Evolutionary conservation across 2,797 vertebrate species (phyloP).

Genomic region (Phoebastria nigripes): DNA sequence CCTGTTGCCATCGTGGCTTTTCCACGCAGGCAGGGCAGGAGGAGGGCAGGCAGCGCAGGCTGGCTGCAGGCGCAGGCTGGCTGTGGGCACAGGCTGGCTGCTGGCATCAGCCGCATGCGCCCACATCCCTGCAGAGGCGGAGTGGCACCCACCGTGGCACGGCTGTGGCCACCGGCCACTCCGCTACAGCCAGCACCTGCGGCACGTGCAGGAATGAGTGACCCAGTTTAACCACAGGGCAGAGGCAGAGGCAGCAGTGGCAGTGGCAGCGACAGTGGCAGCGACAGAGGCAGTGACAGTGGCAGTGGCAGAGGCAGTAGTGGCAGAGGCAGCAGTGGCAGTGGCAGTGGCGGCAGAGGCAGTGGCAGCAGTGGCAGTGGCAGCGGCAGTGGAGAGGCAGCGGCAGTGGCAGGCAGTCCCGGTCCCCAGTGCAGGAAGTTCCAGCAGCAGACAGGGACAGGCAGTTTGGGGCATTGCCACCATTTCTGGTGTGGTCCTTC

Average conservation of each 20-base stretch:
- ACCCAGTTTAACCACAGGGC: not conserved
- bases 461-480: not conserved
- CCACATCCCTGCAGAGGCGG: not conserved
- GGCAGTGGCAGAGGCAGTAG: not conserved
- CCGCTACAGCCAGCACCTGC: not conserved
- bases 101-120: rapidly evolving
- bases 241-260: not conserved
- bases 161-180: rapidly evolving
- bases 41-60: not conserved
- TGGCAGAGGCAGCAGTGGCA: not conserved
- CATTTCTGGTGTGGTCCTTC: not conserved
- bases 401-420: not conserved
- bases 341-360: too few species aligned
- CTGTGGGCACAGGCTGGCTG: not conserved
- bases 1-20: not conserved
- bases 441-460: not conserved
- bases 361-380: not conserved
- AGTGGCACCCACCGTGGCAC: rapidly evolving
- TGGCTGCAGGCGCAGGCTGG: not conserved
- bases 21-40: not conserved
- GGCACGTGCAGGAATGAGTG: rapidly evolving
- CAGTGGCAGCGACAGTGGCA: not conserved
- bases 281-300: not conserved
- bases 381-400: too few species aligned
- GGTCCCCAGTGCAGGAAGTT: not conserved